Conservation (phyloP, 2,797 vertebrate genomes). For the Allobates femoralis region DNA sequence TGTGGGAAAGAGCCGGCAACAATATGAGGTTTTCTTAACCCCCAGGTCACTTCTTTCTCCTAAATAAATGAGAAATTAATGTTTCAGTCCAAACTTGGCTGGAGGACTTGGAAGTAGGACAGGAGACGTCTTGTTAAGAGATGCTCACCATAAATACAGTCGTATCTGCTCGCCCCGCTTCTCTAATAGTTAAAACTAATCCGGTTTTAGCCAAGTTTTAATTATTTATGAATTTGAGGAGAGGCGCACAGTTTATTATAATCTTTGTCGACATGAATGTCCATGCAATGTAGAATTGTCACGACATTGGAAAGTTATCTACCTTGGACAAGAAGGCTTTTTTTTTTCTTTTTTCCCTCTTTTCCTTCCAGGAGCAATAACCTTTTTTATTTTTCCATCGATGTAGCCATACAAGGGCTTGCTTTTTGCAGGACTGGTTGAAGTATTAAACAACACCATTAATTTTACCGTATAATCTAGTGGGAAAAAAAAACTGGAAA, state of each 20-base stretch:
- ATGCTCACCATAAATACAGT: conserved; percentile 55
- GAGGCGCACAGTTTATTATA: conserved; percentile 4
- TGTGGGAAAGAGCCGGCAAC: conserved; percentile 49
- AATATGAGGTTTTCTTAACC: conserved; percentile 58
- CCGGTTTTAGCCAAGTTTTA: conserved; percentile 45
- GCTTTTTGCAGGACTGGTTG: too few relatives aligned
- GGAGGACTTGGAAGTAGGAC: conserved; percentile 49
- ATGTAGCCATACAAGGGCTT: too few relatives aligned
- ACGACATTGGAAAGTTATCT: not conserved
- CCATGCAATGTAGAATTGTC: not conserved
- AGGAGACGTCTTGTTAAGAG: conserved; percentile 52
- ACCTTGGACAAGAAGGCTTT: too few relatives aligned
- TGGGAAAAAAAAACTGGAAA: too few relatives aligned
- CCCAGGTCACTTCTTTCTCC: conserved; percentile 50
- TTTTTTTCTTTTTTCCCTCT: not conserved
- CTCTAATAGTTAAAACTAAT: conserved; percentile 53
- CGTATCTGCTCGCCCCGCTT: conserved; percentile 42
- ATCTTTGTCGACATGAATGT: conserved; percentile 11
- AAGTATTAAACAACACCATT: too few relatives aligned
- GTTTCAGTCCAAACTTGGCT: conserved; percentile 58
- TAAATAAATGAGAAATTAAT: conserved; percentile 62
- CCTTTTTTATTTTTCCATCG: too few relatives aligned
- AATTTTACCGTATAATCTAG: too few relatives aligned
- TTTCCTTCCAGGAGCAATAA: too few relatives aligned
- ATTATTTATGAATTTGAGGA: conserved; percentile 37